phyloP scores from a whole-genome alignment of 2,888 invertebrate genomes.

The Drosophila anomalata region DNA sequence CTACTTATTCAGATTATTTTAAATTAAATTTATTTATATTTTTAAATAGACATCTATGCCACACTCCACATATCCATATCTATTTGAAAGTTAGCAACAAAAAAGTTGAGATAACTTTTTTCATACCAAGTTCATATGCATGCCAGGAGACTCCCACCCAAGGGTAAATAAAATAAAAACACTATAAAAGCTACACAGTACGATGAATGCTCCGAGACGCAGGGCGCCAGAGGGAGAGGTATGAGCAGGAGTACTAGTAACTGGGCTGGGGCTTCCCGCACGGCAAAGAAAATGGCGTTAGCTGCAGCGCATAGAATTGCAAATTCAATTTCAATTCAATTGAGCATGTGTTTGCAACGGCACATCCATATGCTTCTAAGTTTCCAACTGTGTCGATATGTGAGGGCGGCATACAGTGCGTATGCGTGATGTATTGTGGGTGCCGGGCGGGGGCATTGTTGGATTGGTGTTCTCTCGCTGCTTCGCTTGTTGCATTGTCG shows the following conservation, averaged over 20 bases:
- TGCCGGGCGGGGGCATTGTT: constrained; percentile 55
- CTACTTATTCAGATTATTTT: background rate
- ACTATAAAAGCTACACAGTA: constrained; percentile 16
- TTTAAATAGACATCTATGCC: background rate
- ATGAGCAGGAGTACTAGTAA: constrained; percentile 19
- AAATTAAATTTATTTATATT: background rate
- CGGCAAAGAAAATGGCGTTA: constrained; percentile 73
- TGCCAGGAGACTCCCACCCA: constrained; percentile 18
- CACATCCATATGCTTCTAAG: constrained; percentile 59
- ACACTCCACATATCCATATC: background rate
- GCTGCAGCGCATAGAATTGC: constrained; percentile 74
- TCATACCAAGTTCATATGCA: constrained; percentile 31
- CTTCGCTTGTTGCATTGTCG: constrained; percentile 71
- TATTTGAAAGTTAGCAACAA: background rate
- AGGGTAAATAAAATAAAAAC: constrained; percentile 39
- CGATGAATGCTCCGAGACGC: background rate
- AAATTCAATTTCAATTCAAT: constrained; percentile 79
- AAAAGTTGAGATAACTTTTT: constrained; percentile 10
- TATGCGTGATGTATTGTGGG: constrained; percentile 40
- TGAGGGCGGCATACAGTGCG: constrained; percentile 1
- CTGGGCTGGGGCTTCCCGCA: constrained; percentile 48
- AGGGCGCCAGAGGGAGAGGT: constrained; percentile 32
- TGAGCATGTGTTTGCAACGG: constrained; percentile 76
- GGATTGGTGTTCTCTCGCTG: constrained; percentile 44
- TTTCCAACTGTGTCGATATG: constrained; percentile 10